A percentile compares a stretch with the other conserved stretches of the same genome.
Conservation (phyloP, 2,797 vertebrate species). For the Notoglanidium macrostoma region DNA sequence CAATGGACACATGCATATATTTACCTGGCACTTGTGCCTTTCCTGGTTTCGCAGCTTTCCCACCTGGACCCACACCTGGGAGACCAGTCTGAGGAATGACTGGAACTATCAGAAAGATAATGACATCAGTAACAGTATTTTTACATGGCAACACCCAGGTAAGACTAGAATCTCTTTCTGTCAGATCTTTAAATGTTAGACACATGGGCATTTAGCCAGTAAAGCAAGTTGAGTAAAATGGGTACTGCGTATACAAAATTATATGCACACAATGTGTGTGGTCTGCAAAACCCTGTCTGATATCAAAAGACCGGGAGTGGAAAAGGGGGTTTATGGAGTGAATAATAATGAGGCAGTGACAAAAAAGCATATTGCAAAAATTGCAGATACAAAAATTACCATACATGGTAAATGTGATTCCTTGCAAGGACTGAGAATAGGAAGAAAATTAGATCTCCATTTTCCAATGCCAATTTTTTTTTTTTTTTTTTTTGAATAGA, state of each 20-base stretch:
- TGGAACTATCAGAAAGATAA: slow-evolving; percentile 70
- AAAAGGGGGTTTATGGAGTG: neutral
- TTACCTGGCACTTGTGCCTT: slow-evolving; percentile 85
- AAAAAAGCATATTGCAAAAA: neutral
- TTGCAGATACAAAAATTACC: neutral
- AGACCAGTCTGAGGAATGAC: slow-evolving; percentile 84
- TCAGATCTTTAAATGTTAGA: neutral
- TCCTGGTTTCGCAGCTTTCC: slow-evolving; percentile 71
- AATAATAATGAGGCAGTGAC: neutral
- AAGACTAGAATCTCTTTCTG: neutral
- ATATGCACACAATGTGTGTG: neutral
- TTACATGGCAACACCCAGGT: neutral
- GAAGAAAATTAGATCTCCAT: neutral
- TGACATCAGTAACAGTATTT: neutral
- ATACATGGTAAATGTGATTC: neutral
- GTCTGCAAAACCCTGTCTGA: neutral
- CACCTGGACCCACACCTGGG: slow-evolving; percentile 78
- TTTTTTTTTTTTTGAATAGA: neutral
- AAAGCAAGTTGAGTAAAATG: neutral
- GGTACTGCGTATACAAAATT: neutral
- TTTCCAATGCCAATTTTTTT: neutral
- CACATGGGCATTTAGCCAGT: neutral
- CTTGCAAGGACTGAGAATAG: neutral
- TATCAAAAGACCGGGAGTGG: neutral
- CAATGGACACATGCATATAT: slow-evolving; percentile 26